phyloP scores from a whole-genome alignment of 2,888 invertebrate genomes.

The Lamproptera curius region DNA sequence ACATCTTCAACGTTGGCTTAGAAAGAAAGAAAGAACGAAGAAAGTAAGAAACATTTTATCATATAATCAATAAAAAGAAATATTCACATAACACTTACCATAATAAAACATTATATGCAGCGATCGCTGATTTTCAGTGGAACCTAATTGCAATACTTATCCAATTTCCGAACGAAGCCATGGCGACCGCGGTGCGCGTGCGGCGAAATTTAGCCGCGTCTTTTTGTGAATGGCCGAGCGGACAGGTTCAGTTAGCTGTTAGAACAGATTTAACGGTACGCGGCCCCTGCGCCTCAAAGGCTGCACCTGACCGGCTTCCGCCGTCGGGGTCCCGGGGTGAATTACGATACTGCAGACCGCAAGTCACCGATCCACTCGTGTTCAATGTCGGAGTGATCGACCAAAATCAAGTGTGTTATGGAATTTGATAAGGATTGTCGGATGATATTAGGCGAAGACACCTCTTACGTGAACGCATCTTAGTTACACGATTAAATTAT shows the following conservation, averaged over 20 bases:
- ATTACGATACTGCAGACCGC: neutral
- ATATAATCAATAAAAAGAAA: too few species aligned
- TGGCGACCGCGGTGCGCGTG: slow-evolving; percentile 50
- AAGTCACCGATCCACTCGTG: neutral
- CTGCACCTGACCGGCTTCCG: slow-evolving; percentile 39
- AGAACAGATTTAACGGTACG: slow-evolving; percentile 71
- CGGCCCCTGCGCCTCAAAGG: slow-evolving; percentile 36
- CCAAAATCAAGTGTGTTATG: neutral
- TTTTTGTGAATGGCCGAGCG: slow-evolving; percentile 65
- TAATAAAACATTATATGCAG: too few species aligned
- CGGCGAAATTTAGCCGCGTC: slow-evolving; percentile 51
- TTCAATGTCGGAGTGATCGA: neutral
- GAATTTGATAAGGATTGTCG: neutral
- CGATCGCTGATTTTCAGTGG: too few species aligned
- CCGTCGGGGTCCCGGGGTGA: slow-evolving; percentile 23
- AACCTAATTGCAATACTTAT: too few species aligned
- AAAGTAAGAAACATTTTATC: too few species aligned
- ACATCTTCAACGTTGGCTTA: too few species aligned
- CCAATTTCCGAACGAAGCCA: too few species aligned
- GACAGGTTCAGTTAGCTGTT: slow-evolving; percentile 57
- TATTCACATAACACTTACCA: too few species aligned
- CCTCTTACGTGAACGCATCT: too few species aligned
- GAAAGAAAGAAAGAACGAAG: too few species aligned
- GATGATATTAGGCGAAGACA: neutral
- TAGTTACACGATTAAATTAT: too few species aligned